Base-by-base conservation (phyloP, 2,113 vertebrate genomes). In the Bolborhynchus lineola region DNA sequence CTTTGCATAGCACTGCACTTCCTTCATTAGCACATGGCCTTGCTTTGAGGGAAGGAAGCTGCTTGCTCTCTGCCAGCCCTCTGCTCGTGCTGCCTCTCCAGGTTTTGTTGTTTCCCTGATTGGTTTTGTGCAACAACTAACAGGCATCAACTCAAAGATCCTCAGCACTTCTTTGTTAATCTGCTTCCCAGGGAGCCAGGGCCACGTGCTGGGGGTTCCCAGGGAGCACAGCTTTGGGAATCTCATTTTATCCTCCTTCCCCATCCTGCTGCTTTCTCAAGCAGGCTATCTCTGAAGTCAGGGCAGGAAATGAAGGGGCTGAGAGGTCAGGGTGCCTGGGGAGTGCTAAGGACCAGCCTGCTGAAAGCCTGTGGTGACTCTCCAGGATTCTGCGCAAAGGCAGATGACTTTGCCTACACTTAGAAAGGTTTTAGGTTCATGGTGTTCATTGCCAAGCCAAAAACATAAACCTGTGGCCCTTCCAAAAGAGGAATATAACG, bases 301-400 rank as follows among this genome's bases (percentile, higher is more conserved):
- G 63, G 85, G 92, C 95, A 95, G 91, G 92, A 96, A 95, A 92
- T 64, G 46, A 94, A 91, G 64, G 74, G 80, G 44, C 82, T 80
- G 63, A 47, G 91, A 90, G 92, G 84, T 89, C 88, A 67, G 75
- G 81, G 80, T 92, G 65, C 88, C 68, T 67, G 87, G 84, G 52
- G 81, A 76, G 82, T 7, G 57, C 90, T 88, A 68, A 92, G 86
- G 72, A 85, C 57, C 62, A 60, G 83, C 76, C 76, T 68, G 81
- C 83, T 0, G 16, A 93, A 77, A 93, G 85, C 86, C 35, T 19
- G 24, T 3, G 0, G 74, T 63, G 84, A 39, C 72, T 76, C 76
- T 44, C 24, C 35, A 11, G 60, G 39, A 37, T 59, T 13, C n/a
- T 19, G 59, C 28, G 41, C 49, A 46, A 75, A 87, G 72, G 21